Conservation (phyloP, 2,888 invertebrate species). For the Pterostichus madidus region DNA sequence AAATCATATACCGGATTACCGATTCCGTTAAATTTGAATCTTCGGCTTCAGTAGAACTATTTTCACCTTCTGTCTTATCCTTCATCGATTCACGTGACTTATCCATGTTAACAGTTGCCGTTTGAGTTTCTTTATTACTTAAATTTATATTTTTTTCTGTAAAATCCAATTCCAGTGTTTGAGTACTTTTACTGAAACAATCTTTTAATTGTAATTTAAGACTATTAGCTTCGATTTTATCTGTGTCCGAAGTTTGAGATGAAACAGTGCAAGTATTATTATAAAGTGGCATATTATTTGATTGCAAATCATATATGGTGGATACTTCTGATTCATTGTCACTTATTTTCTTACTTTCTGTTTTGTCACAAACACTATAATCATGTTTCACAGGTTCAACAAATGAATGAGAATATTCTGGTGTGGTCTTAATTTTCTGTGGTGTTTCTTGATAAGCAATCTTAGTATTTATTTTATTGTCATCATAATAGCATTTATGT, state of each 20-base stretch:
- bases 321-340: conserved; percentile 5
- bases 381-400: neutral
- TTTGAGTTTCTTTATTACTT: conserved; percentile 1
- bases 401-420: neutral
- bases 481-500: neutral
- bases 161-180: conserved; percentile 26
- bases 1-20: conserved; percentile 52
- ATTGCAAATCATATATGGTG: conserved; percentile 7
- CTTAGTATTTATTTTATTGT: neutral
- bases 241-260: conserved; percentile 1
- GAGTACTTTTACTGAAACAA: conserved; percentile 1
- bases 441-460: neutral
- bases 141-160: conserved; percentile 4
- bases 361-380: neutral
- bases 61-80: neutral
- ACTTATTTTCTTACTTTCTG: too few relatives aligned
- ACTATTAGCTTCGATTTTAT: neutral
- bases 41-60: neutral
- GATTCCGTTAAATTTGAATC: conserved; percentile 26
- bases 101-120: neutral
- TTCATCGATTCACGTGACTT: neutral
- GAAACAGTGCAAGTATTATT: conserved; percentile 19
- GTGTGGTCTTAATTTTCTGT: neutral
- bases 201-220: conserved; percentile 10
- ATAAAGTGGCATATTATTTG: neutral